A percentile compares a stretch with the other conserved stretches of the same genome.
Conservation (phyloP, 2,888 invertebrate species). For the Cryptus viduatorius region DNA sequence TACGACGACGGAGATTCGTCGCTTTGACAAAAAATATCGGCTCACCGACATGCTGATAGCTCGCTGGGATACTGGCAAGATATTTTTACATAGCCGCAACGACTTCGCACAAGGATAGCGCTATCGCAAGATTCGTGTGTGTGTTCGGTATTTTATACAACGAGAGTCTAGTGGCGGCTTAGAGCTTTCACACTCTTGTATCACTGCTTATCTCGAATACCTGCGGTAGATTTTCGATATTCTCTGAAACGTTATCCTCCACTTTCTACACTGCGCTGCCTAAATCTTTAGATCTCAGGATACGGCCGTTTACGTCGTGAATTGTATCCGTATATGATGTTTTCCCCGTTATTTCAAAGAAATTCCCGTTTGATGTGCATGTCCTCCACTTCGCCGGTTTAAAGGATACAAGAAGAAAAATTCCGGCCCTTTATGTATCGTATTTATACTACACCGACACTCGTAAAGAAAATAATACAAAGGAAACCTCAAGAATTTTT, state of each 20-base stretch:
- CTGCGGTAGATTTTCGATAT: constrained; percentile 25
- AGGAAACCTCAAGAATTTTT: neutral
- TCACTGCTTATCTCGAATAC: constrained; percentile 4
- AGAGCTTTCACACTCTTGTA: constrained; percentile 5
- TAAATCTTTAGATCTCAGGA: constrained; percentile 5
- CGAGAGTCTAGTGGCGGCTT: neutral
- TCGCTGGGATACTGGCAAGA: constrained; percentile 7
- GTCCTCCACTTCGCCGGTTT: neutral
- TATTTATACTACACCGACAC: neutral
- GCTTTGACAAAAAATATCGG: constrained; percentile 40
- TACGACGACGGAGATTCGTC: neutral
- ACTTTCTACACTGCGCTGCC: constrained; percentile 3
- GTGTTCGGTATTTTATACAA: neutral
- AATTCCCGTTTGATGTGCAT: neutral
- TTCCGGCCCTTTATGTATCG: neutral
- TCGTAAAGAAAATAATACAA: neutral
- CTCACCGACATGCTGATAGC: constrained; percentile 6
- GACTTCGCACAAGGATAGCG: constrained; percentile 2
- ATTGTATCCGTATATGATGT: neutral
- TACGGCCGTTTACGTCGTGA: constrained; percentile 21
- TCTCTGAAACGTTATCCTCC: constrained; percentile 9
- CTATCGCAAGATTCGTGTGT: neutral
- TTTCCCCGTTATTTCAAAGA: constrained; percentile 20
- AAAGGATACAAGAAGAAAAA: neutral
- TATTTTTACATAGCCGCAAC: constrained; percentile 26